Percentiles rank a stretch among this genome's conserved stretches.
phyloP scores from a whole-genome alignment of 2,113 vertebrate species.

The Agapornis roseicollis region DNA sequence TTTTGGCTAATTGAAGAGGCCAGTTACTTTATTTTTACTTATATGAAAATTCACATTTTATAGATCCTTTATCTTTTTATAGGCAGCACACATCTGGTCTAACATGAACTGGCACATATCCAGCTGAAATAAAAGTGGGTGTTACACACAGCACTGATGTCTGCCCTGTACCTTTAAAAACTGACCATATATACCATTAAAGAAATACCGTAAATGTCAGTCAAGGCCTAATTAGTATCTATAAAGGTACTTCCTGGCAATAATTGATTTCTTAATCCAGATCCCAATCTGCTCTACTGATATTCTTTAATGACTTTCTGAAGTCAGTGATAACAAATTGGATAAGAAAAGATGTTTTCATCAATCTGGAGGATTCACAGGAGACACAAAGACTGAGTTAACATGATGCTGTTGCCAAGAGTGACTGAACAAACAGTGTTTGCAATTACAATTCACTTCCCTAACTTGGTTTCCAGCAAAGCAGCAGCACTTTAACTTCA shows the following conservation, averaged over 20 bases:
- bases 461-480: slow-evolving; percentile 37
- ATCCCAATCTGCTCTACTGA: slow-evolving; percentile 26
- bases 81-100: not conserved
- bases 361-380: slow-evolving; percentile 1
- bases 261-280: slow-evolving; percentile 55
- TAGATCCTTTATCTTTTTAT: not conserved
- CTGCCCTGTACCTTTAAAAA: slow-evolving; percentile 40
- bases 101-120: not conserved
- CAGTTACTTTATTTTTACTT: not conserved
- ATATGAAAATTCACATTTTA: not conserved
- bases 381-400: slow-evolving; percentile 44
- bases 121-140: not conserved
- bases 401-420: slow-evolving; percentile 26
- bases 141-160: not conserved
- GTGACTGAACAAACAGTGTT: slow-evolving; percentile 42
- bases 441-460: slow-evolving; percentile 51
- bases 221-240: slow-evolving; percentile 33
- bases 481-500: slow-evolving; percentile 49
- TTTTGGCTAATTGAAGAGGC: not conserved
- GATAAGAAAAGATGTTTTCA: slow-evolving; percentile 46
- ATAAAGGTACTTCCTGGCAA: slow-evolving; percentile 41
- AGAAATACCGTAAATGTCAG: slow-evolving; percentile 27
- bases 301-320: slow-evolving; percentile 60
- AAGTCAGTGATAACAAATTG: slow-evolving; percentile 55
- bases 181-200: not conserved